Percentiles rank a stretch among this genome's conserved stretches.
Evolutionary conservation across 2,113 vertebrate species (phyloP).

Genomic region (Lagopus muta): DNA sequence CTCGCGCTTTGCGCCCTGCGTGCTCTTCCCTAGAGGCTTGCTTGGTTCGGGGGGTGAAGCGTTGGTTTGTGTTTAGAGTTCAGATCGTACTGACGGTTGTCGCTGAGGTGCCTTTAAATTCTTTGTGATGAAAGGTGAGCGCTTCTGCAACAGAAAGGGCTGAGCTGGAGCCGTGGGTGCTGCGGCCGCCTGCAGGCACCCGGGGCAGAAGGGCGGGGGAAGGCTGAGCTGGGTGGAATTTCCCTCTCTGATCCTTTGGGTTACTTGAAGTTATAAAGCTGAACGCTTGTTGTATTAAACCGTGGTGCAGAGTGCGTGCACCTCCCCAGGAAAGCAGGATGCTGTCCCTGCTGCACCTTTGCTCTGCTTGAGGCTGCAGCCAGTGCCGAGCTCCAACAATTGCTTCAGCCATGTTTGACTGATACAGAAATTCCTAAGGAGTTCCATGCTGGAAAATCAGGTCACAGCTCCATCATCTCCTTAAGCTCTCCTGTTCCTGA

Average conservation of each 20-base stretch:
- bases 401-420: fast-evolving
- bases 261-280: fast-evolving
- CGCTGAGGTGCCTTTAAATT: fast-evolving
- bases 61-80: background rate
- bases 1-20: fast-evolving
- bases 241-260: background rate
- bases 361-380: background rate
- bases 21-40: too few species aligned
- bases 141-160: fast-evolving
- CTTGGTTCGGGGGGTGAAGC: fast-evolving
- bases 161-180: too few species aligned
- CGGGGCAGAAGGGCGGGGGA: fast-evolving
- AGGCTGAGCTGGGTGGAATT: fast-evolving
- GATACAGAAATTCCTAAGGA: background rate
- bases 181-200: too few species aligned
- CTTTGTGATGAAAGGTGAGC: fast-evolving
- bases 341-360: background rate
- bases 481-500: background rate
- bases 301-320: fast-evolving
- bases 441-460: background rate
- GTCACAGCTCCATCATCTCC: background rate
- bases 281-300: background rate
- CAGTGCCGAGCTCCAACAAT: fast-evolving
- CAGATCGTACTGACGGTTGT: fast-evolving
- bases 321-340: background rate